These are phyloP conservation scores for Itoplectis maculator DNA, from an alignment of 2,888 invertebrate genomes.

Conservation along the genomic window DNA sequence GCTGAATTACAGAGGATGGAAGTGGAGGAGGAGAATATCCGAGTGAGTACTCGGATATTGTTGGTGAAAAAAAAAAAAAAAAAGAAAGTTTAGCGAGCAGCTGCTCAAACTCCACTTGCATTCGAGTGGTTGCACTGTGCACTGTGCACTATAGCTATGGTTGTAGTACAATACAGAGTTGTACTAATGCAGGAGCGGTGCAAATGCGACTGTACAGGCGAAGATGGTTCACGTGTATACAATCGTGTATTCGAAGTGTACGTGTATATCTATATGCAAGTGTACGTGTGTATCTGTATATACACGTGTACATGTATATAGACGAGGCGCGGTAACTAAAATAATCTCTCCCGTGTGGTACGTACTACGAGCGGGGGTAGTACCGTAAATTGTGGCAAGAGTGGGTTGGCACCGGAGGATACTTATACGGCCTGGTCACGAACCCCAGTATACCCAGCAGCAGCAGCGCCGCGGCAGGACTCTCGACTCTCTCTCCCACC, in stretches of 20 bases:
- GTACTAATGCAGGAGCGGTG: constrained; percentile 1
- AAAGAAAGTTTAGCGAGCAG: constrained; percentile 48
- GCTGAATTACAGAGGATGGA: neutral
- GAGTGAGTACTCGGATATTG: constrained; percentile 19
- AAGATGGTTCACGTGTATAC: constrained; percentile 37
- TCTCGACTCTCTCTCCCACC: constrained; percentile 23
- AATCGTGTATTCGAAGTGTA: constrained; percentile 43
- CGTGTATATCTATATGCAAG: constrained; percentile 16
- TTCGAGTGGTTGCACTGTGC: constrained; percentile 6
- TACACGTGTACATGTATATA: constrained; percentile 29
- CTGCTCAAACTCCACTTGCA: constrained; percentile 40
- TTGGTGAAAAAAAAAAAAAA: neutral
- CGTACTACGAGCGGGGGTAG: constrained; percentile 61
- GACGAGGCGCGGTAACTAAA: constrained; percentile 60
- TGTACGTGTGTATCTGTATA: constrained; percentile 12
- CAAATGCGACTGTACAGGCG: constrained; percentile 1
- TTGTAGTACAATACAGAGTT: neutral
- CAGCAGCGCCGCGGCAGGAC: constrained; percentile 56
- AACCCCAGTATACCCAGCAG: constrained; percentile 67
- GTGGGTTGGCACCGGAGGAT: constrained; percentile 72
- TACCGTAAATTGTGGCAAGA: constrained; percentile 74
- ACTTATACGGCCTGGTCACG: constrained; percentile 77
- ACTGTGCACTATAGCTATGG: neutral
- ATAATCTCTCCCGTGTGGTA: constrained; percentile 62
- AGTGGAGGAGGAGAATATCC: too few relatives aligned